Conservation (phyloP, 2,113 vertebrate species). For the Gobiocypris rarus region DNA sequence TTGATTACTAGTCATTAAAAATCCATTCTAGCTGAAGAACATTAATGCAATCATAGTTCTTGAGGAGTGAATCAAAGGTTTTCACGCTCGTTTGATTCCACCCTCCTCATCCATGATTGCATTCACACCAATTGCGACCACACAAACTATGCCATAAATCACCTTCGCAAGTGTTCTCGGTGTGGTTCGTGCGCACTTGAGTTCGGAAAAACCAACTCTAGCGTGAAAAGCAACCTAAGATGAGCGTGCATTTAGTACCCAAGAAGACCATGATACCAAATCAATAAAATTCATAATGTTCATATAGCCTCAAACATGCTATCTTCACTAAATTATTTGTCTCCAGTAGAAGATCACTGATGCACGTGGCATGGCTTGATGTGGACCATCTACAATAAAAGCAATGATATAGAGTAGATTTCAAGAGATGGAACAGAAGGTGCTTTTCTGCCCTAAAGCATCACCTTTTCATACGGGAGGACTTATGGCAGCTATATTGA, state of each 20-base stretch:
- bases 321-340: constrained; percentile 3
- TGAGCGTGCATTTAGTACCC: constrained; percentile 9
- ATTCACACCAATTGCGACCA: constrained; percentile 1
- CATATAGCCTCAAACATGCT: neutral
- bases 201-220: neutral
- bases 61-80: neutral
- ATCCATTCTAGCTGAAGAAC: constrained; percentile 10
- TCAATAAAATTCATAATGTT: constrained; percentile 32
- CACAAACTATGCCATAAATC: neutral
- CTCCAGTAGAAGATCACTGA: constrained; percentile 33
- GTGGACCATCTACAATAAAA: constrained; percentile 37
- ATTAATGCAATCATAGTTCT: neutral
- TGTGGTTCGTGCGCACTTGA: neutral
- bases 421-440: constrained; percentile 35
- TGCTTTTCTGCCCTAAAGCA: constrained; percentile 37
- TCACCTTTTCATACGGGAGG: constrained; percentile 50
- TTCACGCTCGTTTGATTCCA: neutral
- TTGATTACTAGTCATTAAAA: constrained; percentile 30
- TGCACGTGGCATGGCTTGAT: constrained; percentile 1
- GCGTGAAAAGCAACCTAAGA: neutral
- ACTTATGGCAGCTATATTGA: constrained; percentile 49
- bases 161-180: neutral
- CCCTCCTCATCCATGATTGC: neutral
- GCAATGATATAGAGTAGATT: constrained; percentile 49
- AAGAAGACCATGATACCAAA: neutral